Evolutionary conservation across 1,140 invertebrate species (phyloP).

Genomic region (Mercenaria mercenaria): DNA sequence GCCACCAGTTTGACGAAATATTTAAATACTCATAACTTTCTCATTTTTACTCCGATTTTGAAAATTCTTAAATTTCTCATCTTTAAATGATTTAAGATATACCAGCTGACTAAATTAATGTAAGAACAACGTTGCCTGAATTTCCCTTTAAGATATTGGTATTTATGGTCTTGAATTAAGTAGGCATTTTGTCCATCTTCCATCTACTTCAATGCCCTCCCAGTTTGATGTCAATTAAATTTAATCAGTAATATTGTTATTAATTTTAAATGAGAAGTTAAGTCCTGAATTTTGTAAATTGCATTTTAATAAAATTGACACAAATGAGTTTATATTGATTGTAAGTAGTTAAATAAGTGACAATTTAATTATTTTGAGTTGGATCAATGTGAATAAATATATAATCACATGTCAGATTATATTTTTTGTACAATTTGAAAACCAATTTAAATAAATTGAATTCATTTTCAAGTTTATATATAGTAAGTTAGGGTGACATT

Average conservation of each 20-base stretch:
- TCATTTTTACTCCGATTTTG: too few relatives aligned
- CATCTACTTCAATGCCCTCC: not conserved
- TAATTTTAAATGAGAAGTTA: slow-evolving; percentile 34
- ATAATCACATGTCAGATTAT: not conserved
- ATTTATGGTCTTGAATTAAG: too few relatives aligned
- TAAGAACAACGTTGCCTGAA: too few relatives aligned
- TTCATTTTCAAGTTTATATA: not conserved
- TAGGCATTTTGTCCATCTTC: not conserved
- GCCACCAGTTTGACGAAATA: too few relatives aligned
- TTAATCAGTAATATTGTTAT: slow-evolving; percentile 39
- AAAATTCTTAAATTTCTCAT: too few relatives aligned
- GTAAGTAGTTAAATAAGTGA: slow-evolving; percentile 19
- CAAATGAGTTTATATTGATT: slow-evolving; percentile 43
- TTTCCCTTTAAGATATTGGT: too few relatives aligned
- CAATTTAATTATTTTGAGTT: not conserved
- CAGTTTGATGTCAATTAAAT: slow-evolving; percentile 1
- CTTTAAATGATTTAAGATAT: too few relatives aligned
- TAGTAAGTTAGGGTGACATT: too few relatives aligned
- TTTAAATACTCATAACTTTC: too few relatives aligned
- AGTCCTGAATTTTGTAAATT: too few relatives aligned
- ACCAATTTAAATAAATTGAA: not conserved
- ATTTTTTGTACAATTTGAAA: too few relatives aligned
- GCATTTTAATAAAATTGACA: slow-evolving; percentile 39
- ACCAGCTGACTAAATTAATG: too few relatives aligned
- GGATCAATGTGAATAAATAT: not conserved